Conservation (phyloP, 2,888 invertebrate genomes). For the Athalia cordata region DNA sequence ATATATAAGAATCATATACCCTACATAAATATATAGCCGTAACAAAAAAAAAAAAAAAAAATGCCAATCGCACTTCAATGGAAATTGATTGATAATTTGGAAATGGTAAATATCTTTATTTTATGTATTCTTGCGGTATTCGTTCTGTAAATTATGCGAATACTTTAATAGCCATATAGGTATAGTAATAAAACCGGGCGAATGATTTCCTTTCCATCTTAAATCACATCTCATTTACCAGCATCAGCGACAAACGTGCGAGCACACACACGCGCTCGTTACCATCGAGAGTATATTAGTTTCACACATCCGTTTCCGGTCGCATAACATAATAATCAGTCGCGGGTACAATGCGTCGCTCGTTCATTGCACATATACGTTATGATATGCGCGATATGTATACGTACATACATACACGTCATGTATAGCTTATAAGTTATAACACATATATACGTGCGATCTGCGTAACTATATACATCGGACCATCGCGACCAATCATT, state of each 20-base stretch:
- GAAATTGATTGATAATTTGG: no score
- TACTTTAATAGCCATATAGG: not conserved
- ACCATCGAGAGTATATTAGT: constrained; percentile 62
- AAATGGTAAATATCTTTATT: no score
- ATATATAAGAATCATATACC: no score
- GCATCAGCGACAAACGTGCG: constrained; percentile 36
- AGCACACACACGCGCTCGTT: constrained; percentile 56
- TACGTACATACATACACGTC: no score
- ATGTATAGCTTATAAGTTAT: no score
- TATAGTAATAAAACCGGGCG: constrained; percentile 3
- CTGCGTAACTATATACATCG: not conserved
- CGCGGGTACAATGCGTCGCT: constrained; percentile 63
- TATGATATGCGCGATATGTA: not conserved
- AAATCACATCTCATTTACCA: constrained; percentile 40
- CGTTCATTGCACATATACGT: not conserved
- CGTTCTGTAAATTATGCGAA: no score
- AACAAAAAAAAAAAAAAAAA: no score
- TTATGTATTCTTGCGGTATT: no score
- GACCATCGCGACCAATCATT: constrained; percentile 26
- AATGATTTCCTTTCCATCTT: constrained; percentile 44
- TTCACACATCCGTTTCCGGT: constrained; percentile 73
- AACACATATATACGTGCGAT: not conserved
- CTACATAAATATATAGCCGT: no score
- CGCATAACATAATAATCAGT: constrained; percentile 68
- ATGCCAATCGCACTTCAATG: no score